Evolutionary conservation across 2,888 invertebrate genomes (phyloP).

Genomic region (Nomada lathburiana): DNA sequence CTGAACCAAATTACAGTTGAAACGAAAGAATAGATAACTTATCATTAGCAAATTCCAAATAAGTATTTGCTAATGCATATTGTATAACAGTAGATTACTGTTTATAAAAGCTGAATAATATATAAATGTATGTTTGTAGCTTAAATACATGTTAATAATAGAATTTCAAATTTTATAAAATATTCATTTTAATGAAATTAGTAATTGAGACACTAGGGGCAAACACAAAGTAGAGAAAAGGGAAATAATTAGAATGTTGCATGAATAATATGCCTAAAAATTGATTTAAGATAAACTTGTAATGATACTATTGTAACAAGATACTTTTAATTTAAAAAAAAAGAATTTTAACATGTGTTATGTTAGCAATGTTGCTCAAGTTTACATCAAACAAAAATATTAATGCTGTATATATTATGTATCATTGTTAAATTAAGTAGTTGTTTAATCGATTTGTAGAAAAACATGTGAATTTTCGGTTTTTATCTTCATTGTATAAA

Average conservation of each 20-base stretch:
- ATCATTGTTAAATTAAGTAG: constrained; percentile 12
- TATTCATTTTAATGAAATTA: constrained; percentile 11
- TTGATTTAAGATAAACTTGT: neutral
- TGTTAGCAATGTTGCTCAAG: neutral
- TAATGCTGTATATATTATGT: constrained; percentile 6
- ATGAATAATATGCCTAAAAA: neutral
- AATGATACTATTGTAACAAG: neutral
- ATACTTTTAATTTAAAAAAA: neutral
- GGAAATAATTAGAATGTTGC: neutral
- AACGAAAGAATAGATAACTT: neutral
- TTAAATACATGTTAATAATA: constrained; percentile 22
- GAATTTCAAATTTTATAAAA: neutral
- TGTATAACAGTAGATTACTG: constrained; percentile 4
- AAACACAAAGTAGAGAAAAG: neutral
- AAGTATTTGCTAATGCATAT: neutral
- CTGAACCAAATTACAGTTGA: neutral
- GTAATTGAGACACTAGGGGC: neutral
- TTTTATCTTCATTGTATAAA: constrained; percentile 7
- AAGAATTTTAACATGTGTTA: neutral
- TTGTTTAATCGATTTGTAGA: constrained; percentile 13
- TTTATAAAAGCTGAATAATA: neutral
- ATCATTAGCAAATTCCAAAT: neutral
- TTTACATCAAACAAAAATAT: neutral
- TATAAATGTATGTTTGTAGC: constrained; percentile 11
- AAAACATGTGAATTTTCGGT: constrained; percentile 1